Conservation (phyloP, 53 echinoderm and acorn worm genomes). For the Echinometra lucunter region DNA sequence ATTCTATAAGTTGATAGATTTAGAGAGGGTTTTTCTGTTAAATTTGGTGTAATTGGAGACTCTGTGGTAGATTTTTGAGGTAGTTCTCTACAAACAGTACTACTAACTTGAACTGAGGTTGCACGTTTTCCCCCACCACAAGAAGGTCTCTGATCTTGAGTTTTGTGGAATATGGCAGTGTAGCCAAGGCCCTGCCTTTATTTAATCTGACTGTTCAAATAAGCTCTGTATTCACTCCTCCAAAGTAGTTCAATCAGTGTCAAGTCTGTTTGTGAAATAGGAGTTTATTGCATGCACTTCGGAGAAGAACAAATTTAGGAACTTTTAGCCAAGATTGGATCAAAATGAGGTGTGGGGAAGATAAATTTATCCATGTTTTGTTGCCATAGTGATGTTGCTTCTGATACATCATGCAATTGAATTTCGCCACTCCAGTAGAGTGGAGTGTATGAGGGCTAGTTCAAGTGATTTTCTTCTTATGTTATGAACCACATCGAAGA, state of each 20-base stretch:
- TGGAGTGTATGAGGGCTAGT: too few relatives aligned
- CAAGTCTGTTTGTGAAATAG: constrained; percentile 29
- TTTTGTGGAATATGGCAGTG: constrained; percentile 13
- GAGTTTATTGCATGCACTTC: not conserved
- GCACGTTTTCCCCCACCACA: not conserved
- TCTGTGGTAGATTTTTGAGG: not conserved
- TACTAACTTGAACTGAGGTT: constrained; percentile 9
- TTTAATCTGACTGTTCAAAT: constrained; percentile 38
- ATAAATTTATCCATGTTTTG: not conserved
- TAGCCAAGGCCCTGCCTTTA: constrained; percentile 18
- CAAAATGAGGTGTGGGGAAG: not conserved
- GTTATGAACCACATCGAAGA: too few relatives aligned
- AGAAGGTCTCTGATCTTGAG: not conserved
- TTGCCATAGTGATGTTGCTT: not conserved
- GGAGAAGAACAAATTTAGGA: not conserved
- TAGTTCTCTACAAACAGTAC: not conserved
- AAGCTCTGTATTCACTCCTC: not conserved
- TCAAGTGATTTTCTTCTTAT: too few relatives aligned
- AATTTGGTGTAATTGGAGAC: not conserved
- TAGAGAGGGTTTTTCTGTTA: not conserved
- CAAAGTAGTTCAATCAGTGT: constrained; percentile 33
- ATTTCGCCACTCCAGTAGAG: not conserved
- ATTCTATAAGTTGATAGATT: not conserved
- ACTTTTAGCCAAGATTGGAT: not conserved
- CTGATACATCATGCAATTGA: not conserved